These are phyloP conservation scores for Amyelois transitella DNA, from an alignment of 1,140 invertebrate species.

Conservation along the genomic window DNA sequence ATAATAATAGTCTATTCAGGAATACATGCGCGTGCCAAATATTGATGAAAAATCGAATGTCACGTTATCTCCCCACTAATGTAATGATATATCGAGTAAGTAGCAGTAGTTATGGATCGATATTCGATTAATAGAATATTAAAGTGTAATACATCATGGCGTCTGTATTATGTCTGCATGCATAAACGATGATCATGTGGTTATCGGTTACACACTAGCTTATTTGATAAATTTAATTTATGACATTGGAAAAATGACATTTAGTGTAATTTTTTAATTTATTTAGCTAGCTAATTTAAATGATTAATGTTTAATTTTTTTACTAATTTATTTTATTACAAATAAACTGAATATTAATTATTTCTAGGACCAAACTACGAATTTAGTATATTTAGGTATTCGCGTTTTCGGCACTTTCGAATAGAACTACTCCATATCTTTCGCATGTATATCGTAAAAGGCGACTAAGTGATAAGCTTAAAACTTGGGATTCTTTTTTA, in stretches of 20 bases:
- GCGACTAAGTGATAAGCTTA: too few relatives aligned
- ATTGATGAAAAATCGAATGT: slow-evolving; percentile 58
- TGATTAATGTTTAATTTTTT: not conserved
- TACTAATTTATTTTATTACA: too few relatives aligned
- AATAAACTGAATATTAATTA: too few relatives aligned
- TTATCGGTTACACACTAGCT: slow-evolving; percentile 43
- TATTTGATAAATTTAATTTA: slow-evolving; percentile 26
- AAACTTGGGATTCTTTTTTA: too few relatives aligned
- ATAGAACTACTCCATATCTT: too few relatives aligned
- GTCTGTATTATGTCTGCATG: slow-evolving; percentile 48
- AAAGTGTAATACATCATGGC: slow-evolving; percentile 48
- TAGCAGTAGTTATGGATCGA: slow-evolving; percentile 13
- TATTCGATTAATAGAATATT: slow-evolving; percentile 52
- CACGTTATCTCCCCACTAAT: slow-evolving; percentile 46
- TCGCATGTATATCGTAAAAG: too few relatives aligned
- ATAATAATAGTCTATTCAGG: slow-evolving; percentile 56
- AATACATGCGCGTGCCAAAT: slow-evolving; percentile 53
- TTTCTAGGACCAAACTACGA: too few relatives aligned
- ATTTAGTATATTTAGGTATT: too few relatives aligned
- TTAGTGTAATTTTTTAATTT: not conserved
- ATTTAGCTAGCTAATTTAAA: not conserved
- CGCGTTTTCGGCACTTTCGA: too few relatives aligned
- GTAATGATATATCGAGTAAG: slow-evolving; percentile 47
- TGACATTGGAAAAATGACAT: not conserved
- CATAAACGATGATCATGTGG: slow-evolving; percentile 29